These are phyloP conservation scores for Zaprionus camerounensis DNA, from an alignment of 1,140 invertebrate species.

Conservation along the genomic window DNA sequence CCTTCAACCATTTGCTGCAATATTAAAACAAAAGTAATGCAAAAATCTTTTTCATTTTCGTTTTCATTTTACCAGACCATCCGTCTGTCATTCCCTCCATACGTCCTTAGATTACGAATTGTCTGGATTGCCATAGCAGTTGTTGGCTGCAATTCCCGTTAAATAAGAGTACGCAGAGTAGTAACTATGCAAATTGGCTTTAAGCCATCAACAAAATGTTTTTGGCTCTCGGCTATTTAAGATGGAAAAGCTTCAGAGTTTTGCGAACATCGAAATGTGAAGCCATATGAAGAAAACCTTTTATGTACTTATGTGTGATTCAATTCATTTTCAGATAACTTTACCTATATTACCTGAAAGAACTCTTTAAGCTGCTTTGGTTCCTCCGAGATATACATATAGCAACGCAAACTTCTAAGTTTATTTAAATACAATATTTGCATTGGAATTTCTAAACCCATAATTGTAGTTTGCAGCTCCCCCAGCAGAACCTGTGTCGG, in stretches of 20 bases:
- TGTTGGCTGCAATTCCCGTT: constrained; percentile 20
- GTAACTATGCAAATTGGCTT: constrained; percentile 24
- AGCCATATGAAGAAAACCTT: neutral
- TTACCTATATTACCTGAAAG: too few species aligned
- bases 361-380: too few species aligned
- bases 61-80: constrained; percentile 21
- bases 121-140: constrained; percentile 21
- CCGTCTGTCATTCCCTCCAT: constrained; percentile 7
- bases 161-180: neutral
- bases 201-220: constrained; percentile 22
- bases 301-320: too few species aligned
- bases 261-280: neutral
- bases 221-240: neutral
- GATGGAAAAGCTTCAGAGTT: neutral
- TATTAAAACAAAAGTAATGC: constrained; percentile 79
- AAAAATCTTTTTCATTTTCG: constrained; percentile 55
- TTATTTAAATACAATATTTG: neutral
- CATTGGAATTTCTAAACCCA: neutral
- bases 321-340: too few species aligned
- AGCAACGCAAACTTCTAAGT: neutral
- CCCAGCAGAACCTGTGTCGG: neutral
- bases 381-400: too few species aligned
- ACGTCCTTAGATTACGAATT: constrained; percentile 58
- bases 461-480: neutral
- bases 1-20: constrained; percentile 69